Evolutionary conservation across 2,888 invertebrate genomes (phyloP).

Genomic region (Boloria euphrosyne): DNA sequence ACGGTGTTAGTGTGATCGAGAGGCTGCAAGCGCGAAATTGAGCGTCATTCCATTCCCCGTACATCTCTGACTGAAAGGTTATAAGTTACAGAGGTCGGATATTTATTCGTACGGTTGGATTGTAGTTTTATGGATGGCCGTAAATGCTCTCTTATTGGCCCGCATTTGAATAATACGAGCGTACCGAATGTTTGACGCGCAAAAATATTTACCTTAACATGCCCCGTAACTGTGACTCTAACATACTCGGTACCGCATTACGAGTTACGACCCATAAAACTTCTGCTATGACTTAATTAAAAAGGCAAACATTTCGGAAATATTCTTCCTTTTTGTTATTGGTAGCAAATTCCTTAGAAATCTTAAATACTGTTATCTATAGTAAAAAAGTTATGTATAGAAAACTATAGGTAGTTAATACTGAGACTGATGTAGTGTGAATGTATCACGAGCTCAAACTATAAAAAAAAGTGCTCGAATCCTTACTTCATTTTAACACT

Average conservation of each 20-base stretch:
- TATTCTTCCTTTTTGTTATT: too few species aligned
- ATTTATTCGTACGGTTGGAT: conserved; percentile 79
- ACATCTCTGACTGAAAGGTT: conserved; percentile 41
- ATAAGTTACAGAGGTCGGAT: conserved; percentile 73
- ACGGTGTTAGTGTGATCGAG: too few species aligned
- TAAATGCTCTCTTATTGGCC: conserved; percentile 78
- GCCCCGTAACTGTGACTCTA: conserved; percentile 35
- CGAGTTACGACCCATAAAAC: conserved; percentile 32
- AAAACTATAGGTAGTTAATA: too few species aligned
- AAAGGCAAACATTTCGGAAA: neutral
- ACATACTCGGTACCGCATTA: neutral
- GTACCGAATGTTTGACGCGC: conserved; percentile 63
- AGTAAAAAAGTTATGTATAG: too few species aligned
- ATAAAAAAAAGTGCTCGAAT: too few species aligned
- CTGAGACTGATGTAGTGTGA: too few species aligned
- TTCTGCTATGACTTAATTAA: conserved; percentile 29
- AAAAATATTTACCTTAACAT: conserved; percentile 70
- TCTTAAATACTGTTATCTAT: too few species aligned
- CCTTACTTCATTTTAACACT: too few species aligned
- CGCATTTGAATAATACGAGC: conserved; percentile 79
- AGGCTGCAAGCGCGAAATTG: too few species aligned
- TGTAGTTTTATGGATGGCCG: conserved; percentile 78
- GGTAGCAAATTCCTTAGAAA: too few species aligned
- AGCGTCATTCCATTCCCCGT: conserved; percentile 36
- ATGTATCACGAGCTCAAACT: too few species aligned